Base-by-base conservation (phyloP, 2,797 vertebrate species). In the Rallus crepitans region DNA sequence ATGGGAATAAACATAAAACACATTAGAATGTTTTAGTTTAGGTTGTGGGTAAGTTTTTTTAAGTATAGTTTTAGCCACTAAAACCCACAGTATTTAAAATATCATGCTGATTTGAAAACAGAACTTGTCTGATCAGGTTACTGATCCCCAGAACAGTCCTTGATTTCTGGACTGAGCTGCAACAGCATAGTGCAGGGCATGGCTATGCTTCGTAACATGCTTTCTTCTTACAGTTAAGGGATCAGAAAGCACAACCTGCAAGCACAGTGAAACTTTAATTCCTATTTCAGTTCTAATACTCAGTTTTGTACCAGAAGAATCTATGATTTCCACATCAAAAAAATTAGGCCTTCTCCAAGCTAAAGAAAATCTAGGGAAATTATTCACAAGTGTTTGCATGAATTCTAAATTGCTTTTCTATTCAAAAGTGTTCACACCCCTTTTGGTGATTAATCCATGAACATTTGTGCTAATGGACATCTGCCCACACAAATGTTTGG, bases 381-480 rank as follows among this genome's bases (percentile, higher is more conserved):
- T 82, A 92, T 93, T 95, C 95, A 94, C 81, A 93, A 96, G 75
- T 84, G 90, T 93, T 96, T 94, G 57, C 83, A 85, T 95, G 83
- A 94, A 96, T 96, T 93, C 86, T 90, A 95, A 97, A 93, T 90
- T 83, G 81, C 64, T 78, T 94, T 94, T 90, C 88, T 93, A 71
- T 96, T 96, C 92, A 93, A 75, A 96, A 92, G 63, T 65, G 81
- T 96, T 96, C 96, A 87, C 94, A 95, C 96, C 75, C 92, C 68
- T 96, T 92, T 96, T 95, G 93, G 92, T 95, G 95, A 93, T 92
- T 95, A 97, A 93, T 96, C 93, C 78, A 57, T 69, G 95, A 96
- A 96, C 96, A 96, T 95, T 96, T 96, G 95, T 95, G 95, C 94
- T 96, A 96, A 97, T 95, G 90, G 95, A 96, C 93, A 94, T 96